These are phyloP conservation scores for Bagarius yarrelli DNA, from an alignment of 2,113 vertebrate species.

Conservation along the genomic window DNA sequence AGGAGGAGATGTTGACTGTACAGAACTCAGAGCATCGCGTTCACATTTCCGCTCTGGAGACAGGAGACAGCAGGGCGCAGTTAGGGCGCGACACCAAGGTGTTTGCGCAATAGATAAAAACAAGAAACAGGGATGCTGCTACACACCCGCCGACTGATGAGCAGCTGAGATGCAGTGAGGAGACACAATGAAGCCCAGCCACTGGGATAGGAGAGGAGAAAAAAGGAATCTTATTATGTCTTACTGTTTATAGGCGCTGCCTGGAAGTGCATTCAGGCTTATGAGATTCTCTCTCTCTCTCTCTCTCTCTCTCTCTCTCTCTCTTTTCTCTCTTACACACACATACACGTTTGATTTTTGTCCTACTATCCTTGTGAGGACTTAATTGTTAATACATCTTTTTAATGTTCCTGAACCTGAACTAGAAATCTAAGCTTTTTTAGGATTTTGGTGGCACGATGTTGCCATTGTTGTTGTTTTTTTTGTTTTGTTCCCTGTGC, in stretches of 20 bases:
- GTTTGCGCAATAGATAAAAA: constrained; percentile 21
- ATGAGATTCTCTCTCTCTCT: constrained; percentile 11
- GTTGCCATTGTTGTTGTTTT: neutral
- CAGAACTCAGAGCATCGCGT: constrained; percentile 24
- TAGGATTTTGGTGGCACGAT: neutral
- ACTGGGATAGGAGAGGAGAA: neutral
- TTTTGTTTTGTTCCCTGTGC: neutral
- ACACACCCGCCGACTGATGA: constrained; percentile 1
- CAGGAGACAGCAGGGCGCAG: neutral
- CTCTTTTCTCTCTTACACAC: neutral
- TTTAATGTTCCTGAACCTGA: neutral
- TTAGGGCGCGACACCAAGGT: constrained; percentile 16
- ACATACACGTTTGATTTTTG: neutral
- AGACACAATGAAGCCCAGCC: neutral
- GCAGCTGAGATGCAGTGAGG: neutral
- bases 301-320: constrained; percentile 18
- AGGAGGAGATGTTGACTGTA: neutral
- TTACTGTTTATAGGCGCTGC: neutral
- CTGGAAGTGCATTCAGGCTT: neutral
- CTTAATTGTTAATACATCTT: neutral
- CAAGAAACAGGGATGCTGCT: neutral
- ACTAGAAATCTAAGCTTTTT: neutral
- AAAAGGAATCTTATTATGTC: neutral
- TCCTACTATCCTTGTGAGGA: neutral
- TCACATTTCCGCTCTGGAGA: constrained; percentile 17